Conservation (phyloP, 2,797 vertebrate species). For the Nannoperca obscura region DNA sequence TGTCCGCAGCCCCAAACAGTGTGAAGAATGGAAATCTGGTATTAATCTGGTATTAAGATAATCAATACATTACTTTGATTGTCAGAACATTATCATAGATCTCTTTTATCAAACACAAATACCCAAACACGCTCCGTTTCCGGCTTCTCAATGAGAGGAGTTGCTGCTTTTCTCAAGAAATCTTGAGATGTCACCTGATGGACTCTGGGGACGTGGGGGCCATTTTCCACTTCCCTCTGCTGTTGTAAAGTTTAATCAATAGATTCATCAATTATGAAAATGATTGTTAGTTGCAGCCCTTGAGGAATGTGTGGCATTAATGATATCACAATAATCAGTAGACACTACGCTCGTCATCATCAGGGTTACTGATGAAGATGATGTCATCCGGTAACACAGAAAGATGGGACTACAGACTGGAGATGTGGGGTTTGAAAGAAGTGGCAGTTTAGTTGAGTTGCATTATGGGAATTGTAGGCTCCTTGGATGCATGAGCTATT, state of each 20-base stretch:
- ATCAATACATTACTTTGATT: background rate
- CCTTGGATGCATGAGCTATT: no score
- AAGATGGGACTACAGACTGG: no score
- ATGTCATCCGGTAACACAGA: no score
- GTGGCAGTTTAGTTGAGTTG: no score
- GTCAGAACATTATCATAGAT: background rate
- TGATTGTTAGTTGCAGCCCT: background rate
- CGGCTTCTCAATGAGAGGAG: background rate
- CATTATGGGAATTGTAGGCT: no score
- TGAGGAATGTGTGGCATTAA: background rate
- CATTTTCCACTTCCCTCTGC: background rate
- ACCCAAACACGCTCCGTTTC: background rate
- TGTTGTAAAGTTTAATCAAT: background rate
- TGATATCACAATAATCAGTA: background rate
- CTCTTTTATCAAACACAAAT: background rate
- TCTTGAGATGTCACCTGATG: background rate
- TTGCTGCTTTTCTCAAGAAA: background rate
- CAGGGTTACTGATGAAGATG: no score
- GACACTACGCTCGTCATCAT: background rate
- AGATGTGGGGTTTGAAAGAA: no score
- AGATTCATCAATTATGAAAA: constrained; percentile 9
- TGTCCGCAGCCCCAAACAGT: constrained; percentile 2
- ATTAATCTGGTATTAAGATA: background rate
- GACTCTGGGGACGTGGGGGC: background rate
- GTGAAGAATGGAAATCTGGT: no score